Base-by-base conservation (phyloP, 2,113 vertebrate species). In the Smithornis capensis region DNA sequence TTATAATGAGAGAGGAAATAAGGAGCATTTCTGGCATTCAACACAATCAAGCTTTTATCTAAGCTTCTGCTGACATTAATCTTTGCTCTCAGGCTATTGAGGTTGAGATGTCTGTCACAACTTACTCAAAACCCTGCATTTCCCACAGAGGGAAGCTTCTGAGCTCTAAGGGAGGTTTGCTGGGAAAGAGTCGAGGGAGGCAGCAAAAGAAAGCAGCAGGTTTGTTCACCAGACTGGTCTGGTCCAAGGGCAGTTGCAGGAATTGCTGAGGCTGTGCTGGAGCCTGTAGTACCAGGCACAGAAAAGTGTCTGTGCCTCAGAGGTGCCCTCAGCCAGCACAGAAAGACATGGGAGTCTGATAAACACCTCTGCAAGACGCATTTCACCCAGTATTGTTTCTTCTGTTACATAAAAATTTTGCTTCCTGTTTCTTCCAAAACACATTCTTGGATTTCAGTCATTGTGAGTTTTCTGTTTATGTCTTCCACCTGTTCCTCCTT, bases 1-100 rank as follows among this genome's bases (percentile, higher is more conserved):
- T 97, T 81, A 83, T 97, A 94, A 97, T 90, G 95, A 95, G 96
- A 71, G 83, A 89, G 71, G 85, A 94, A 89, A 92, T 81, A 88
- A 67, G 68, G 88, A 92, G 35, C 4, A 37, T 37, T 89, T 95
- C 60, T 96, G 90, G 76, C 44, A 70, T 94, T 95, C 0, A 0
- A 78, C 50, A 55, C 35, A 86, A 59, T 83, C 87, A 86, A 78
- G 85, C 60, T 87, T 95, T 94, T 92, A 94, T 93, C 79, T 80
- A 38, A 65, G 56, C 40, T 93, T 93, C 49, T 92, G 86, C 85
- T 93, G 92, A 47, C 76, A 44, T 83, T 44, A 83, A 52, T 71
- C 80, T 94, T 77, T 83, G 44, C 2, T 7, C 47, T 7, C 5
- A 18, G 79, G 44, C 71, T 62, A 31, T 68, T 44, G 3, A 37